phyloP scores from a whole-genome alignment of 2,113 vertebrate species.

The Oncorhynchus clarkii region DNA sequence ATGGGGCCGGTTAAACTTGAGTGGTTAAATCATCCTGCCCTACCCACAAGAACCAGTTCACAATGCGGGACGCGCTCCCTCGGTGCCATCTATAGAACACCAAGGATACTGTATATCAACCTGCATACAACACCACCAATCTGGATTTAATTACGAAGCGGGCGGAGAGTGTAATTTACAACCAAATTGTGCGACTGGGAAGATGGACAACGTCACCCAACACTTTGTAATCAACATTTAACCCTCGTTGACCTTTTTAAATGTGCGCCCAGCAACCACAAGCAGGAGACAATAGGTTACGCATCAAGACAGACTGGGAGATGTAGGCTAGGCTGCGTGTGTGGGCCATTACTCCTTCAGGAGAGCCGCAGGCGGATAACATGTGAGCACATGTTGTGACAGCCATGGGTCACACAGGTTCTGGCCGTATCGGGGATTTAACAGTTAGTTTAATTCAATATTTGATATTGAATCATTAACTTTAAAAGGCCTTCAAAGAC shows the following conservation, averaged over 20 bases:
- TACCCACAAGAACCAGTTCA: constrained; percentile 18
- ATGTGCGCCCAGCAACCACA: not conserved
- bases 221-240: constrained; percentile 56
- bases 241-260: constrained; percentile 49
- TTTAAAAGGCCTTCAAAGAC: not conserved
- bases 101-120: constrained; percentile 46
- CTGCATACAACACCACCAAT: constrained; percentile 58
- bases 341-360: not conserved
- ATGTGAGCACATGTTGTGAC: not conserved
- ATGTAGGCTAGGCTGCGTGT: not conserved
- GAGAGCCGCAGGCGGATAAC: not conserved
- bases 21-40: constrained; percentile 49
- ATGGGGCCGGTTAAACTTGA: constrained; percentile 33
- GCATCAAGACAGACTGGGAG: not conserved
- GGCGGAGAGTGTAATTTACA: constrained; percentile 56
- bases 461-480: not conserved
- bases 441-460: too few species aligned
- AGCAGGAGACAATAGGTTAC: constrained; percentile 11
- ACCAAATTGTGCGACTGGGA: constrained; percentile 26
- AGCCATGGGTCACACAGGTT: not conserved
- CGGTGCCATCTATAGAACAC: constrained; percentile 17
- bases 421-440: not conserved
- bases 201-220: constrained; percentile 48
- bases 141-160: constrained; percentile 63
- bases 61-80: constrained; percentile 31